Base-by-base conservation (phyloP, 2,797 vertebrate genomes). In the Tinamus major region DNA sequence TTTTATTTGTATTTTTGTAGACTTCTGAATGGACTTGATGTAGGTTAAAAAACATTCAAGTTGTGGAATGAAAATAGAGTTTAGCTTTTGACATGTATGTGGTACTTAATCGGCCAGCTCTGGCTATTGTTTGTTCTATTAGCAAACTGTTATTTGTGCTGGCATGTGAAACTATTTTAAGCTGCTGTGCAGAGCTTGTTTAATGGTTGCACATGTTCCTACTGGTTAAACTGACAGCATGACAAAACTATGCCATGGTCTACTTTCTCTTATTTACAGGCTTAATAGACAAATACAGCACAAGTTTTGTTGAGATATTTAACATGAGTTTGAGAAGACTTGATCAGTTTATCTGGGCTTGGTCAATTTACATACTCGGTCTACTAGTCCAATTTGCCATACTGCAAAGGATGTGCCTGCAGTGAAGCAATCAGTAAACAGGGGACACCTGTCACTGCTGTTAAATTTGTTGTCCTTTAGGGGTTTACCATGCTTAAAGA, bases 61-160 rank as follows among this genome's bases (percentile, higher is more conserved):
- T 91, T 92, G 41, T 87, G 65, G 81, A 95, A 76, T 79, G 91
- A 78, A 85, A 71, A 89, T 64, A 39, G 55, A 41, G 41, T 85
- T 62, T 53, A 5, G 12, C 37, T 93, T 94, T 96, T 94, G 78
- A 69, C 80, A 58, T 51, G 7, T 29, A 53, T 19, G 1, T 85
- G 48, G 65, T 37, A 42, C 49, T 89, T 78, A 78, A 4, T 56
- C 88, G 87, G 74, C 51, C 67, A 81, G 74, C 48, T 48, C 85
- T 91, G 91, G 77, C 90, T 90, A 94, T 96, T 96, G 95, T 95
- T 94, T 94, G 70, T 78, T 93, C 39, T 93, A 55, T 79, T 91
- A 84, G 89, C 68, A 88, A 91, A 92, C 70, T 89, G 80, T 89
- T 95, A 84, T 86, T 92, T 95, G 67, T 94, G 92, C 92, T 91